These are phyloP conservation scores for Empis livida DNA, from an alignment of 2,888 invertebrate genomes.

Conservation along the genomic window DNA sequence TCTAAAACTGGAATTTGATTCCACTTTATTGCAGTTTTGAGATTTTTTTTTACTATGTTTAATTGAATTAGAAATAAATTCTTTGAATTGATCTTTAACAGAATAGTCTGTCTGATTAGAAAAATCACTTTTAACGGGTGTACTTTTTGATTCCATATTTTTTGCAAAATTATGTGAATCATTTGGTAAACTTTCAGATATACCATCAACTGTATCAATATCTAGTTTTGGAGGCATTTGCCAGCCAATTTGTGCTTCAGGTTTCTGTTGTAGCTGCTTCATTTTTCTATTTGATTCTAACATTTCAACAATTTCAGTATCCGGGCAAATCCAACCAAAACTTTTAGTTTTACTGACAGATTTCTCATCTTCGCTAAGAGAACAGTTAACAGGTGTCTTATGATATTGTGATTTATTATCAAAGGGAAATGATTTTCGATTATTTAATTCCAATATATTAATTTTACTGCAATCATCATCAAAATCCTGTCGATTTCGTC, in stretches of 20 bases:
- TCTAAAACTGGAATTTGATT: conserved; percentile 4
- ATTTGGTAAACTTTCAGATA: not conserved
- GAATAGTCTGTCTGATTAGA: conserved; percentile 11
- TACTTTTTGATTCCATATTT: conserved; percentile 28
- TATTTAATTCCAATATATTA: too few species aligned
- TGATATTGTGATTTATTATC: not conserved
- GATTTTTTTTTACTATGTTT: conserved; percentile 13
- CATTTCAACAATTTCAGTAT: conserved; percentile 9
- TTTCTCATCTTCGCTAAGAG: conserved; percentile 16
- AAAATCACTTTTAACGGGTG: conserved; percentile 25
- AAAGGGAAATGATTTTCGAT: not conserved
- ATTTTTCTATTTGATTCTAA: conserved; percentile 13
- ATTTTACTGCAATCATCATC: too few species aligned
- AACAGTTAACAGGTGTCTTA: too few species aligned
- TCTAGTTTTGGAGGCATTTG: conserved; percentile 23
- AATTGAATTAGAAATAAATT: conserved; percentile 15
- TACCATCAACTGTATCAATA: conserved; percentile 30
- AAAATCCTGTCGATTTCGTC: conserved; percentile 14
- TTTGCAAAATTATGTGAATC: conserved; percentile 25
- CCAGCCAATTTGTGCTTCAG: conserved; percentile 26
- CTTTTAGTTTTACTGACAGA: conserved; percentile 1
- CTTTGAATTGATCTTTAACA: conserved; percentile 25
- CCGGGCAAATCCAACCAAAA: conserved; percentile 10
- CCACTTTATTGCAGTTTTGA: conserved; percentile 6
- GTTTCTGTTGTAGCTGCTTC: conserved; percentile 19